Evolutionary conservation across 2,797 vertebrate species (phyloP).

Genomic region (Coranthus polyacanthus): DNA sequence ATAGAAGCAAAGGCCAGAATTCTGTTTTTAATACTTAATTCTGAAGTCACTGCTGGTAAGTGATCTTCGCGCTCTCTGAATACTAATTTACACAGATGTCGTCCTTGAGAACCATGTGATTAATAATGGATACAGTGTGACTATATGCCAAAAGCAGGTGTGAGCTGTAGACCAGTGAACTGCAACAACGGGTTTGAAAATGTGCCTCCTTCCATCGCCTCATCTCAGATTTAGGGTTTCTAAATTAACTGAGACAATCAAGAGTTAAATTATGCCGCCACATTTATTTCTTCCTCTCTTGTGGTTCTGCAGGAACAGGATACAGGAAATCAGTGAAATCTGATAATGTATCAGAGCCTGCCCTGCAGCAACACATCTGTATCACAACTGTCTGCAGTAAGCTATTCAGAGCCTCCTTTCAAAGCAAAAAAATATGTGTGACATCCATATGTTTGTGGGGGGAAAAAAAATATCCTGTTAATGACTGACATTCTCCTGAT

Average conservation of each 20-base stretch:
- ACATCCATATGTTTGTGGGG: slow-evolving; percentile 1
- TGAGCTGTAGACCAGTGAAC: slow-evolving; percentile 54
- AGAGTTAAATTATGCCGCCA: slow-evolving; percentile 41
- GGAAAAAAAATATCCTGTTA: slow-evolving; percentile 14
- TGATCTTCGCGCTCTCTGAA: slow-evolving; percentile 70
- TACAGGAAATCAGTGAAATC: slow-evolving; percentile 69
- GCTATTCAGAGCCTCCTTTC: slow-evolving; percentile 26
- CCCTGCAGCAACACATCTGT: slow-evolving; percentile 39
- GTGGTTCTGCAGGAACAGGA: slow-evolving; percentile 50
- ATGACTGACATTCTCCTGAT: slow-evolving; percentile 14
- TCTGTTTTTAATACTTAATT: slow-evolving; percentile 68
- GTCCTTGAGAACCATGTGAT: slow-evolving; percentile 77
- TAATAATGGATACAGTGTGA: slow-evolving; percentile 83
- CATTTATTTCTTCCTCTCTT: slow-evolving; percentile 41
- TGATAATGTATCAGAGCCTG: slow-evolving; percentile 53
- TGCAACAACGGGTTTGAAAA: slow-evolving; percentile 53
- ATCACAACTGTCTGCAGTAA: slow-evolving; percentile 38
- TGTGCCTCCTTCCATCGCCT: slow-evolving; percentile 33
- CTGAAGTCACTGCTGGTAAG: slow-evolving; percentile 74
- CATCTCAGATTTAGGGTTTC: slow-evolving; percentile 27
- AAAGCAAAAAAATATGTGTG: slow-evolving; percentile 6
- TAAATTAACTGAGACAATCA: slow-evolving; percentile 47
- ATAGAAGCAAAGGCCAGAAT: slow-evolving; percentile 51
- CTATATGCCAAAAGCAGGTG: slow-evolving; percentile 64
- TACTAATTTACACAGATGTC: slow-evolving; percentile 76